A percentile compares a stretch with the other conserved stretches of the same genome.
Evolutionary conservation across 2,888 invertebrate species (phyloP).

Genomic region (Dryobota labecula): DNA sequence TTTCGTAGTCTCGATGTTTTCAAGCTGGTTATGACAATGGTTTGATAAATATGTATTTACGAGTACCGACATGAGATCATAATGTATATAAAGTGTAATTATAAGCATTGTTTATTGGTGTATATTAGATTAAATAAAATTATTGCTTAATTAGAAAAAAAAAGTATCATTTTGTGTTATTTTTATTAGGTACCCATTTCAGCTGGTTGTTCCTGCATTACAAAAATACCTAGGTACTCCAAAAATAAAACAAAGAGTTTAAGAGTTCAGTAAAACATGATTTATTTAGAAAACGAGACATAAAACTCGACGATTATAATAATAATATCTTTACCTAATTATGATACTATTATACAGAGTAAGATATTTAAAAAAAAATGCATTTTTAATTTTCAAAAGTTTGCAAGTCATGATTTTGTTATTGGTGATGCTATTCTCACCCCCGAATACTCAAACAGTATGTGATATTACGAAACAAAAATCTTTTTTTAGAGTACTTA

Average conservation of each 20-base stretch:
- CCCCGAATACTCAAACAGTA: too few species aligned
- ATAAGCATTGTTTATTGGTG: conserved; percentile 62
- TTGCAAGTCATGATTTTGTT: not conserved
- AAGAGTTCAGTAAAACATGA: conserved; percentile 62
- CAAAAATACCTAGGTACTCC: not conserved
- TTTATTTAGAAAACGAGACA: conserved; percentile 75
- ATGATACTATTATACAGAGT: conserved; percentile 55
- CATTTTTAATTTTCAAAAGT: not conserved
- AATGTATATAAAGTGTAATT: conserved; percentile 63
- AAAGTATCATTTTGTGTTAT: too few species aligned
- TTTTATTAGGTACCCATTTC: too few species aligned
- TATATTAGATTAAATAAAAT: conserved; percentile 62
- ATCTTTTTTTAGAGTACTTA: too few species aligned
- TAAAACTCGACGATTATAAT: conserved; percentile 56
- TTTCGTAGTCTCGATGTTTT: not conserved
- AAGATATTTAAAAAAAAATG: conserved; percentile 11
- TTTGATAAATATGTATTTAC: conserved; percentile 33
- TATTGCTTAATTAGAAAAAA: conserved; percentile 56
- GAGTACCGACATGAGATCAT: conserved; percentile 53
- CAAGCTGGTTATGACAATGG: conserved; percentile 8
- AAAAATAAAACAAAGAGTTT: conserved; percentile 15
- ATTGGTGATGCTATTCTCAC: not conserved
- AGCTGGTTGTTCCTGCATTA: too few species aligned
- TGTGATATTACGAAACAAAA: too few species aligned
- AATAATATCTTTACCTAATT: conserved; percentile 62